These are phyloP conservation scores for Amblyjoppa fuscipennis DNA, from an alignment of 2,888 invertebrate species.

Conservation along the genomic window DNA sequence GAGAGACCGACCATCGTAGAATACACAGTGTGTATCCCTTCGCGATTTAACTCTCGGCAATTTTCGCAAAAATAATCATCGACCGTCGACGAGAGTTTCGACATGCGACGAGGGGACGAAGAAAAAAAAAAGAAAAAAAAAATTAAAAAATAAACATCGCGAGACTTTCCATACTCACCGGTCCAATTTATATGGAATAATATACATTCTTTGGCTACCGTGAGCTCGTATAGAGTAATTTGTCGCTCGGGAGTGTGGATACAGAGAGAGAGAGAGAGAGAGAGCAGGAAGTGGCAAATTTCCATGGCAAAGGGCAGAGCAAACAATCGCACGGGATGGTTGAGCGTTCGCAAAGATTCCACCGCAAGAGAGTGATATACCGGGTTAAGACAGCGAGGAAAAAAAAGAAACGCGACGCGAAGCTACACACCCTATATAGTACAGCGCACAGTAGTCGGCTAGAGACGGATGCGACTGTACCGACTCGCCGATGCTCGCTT, in stretches of 20 bases:
- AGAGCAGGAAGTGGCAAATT: slow-evolving; percentile 53
- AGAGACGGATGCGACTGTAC: slow-evolving; percentile 43
- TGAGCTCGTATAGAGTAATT: not conserved
- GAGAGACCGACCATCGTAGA: not conserved
- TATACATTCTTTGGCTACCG: not conserved
- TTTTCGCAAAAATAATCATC: not conserved
- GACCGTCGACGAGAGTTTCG: not conserved
- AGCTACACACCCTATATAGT: slow-evolving; percentile 31
- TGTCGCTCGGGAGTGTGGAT: not conserved
- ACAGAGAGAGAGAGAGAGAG: slow-evolving; percentile 1
- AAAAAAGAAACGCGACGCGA: slow-evolving; percentile 38
- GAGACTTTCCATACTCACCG: not conserved
- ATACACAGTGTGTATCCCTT: not conserved
- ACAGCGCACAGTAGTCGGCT: not conserved
- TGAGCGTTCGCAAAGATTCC: slow-evolving; percentile 41
- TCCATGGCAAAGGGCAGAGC: slow-evolving; percentile 43
- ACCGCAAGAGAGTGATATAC: slow-evolving; percentile 15
- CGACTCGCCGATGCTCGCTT: slow-evolving; percentile 62
- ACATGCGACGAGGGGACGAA: not conserved
- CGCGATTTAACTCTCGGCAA: not conserved
- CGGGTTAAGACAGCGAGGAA: not conserved
- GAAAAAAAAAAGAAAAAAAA: not conserved
- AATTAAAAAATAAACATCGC: not conserved
- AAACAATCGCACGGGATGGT: slow-evolving; percentile 31
- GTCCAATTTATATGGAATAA: slow-evolving; percentile 2